Conservation (phyloP, 2,113 vertebrate genomes). For the western clawed frog (Xenopus tropicalis) region DNA sequence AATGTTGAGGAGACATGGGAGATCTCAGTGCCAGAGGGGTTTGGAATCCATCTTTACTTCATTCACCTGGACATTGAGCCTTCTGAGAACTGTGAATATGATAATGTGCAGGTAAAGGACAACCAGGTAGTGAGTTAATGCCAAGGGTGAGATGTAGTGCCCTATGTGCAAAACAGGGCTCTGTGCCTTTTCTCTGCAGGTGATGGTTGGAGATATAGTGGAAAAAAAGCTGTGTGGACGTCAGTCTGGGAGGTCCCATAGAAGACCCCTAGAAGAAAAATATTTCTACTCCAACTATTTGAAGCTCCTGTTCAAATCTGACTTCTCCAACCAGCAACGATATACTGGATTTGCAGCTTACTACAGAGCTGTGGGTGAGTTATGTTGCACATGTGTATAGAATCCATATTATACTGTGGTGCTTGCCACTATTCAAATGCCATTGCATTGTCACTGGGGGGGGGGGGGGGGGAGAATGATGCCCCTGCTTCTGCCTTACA, state of each 20-base stretch:
- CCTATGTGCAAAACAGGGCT: no score
- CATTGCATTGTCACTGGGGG: no score
- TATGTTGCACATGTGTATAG: conserved; percentile 20
- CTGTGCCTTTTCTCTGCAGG: conserved; percentile 54
- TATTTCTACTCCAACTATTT: conserved; percentile 65
- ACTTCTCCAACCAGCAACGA: conserved; percentile 81
- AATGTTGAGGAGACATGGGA: conserved; percentile 70
- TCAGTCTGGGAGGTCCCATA: conserved; percentile 56
- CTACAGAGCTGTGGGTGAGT: conserved; percentile 74
- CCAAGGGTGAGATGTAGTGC: no score
- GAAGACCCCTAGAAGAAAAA: conserved; percentile 67
- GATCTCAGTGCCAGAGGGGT: conserved; percentile 74
- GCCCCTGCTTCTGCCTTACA: no score
- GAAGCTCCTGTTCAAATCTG: conserved; percentile 72
- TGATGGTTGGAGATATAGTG: conserved; percentile 57
- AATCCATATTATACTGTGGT: background rate
- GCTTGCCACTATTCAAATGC: no score
- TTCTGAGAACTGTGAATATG: conserved; percentile 78
- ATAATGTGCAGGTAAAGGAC: conserved; percentile 74
- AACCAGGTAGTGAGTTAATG: background rate
- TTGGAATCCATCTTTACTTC: conserved; percentile 74
- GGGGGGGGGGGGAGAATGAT: no score
- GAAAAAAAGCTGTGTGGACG: conserved; percentile 71
- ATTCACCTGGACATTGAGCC: conserved; percentile 84
- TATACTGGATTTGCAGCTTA: conserved; percentile 84